Percentiles rank a stretch among this genome's conserved stretches.
Conservation (phyloP, 2,113 vertebrate genomes). For the Glaucidium brasilianum region DNA sequence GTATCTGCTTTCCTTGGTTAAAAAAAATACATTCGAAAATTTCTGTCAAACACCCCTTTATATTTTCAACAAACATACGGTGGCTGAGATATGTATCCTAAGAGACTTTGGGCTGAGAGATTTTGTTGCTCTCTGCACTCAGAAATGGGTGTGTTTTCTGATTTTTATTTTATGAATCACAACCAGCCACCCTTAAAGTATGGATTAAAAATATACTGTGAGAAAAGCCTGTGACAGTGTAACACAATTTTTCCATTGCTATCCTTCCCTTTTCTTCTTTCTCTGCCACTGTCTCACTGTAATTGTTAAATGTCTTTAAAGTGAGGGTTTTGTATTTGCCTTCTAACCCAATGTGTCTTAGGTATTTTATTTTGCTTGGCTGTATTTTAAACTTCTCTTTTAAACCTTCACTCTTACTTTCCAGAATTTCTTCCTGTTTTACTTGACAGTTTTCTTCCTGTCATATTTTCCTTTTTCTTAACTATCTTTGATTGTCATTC, state of each 20-base stretch:
- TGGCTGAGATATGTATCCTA: neutral
- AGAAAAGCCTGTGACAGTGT: neutral
- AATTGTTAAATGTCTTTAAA: conserved; percentile 20
- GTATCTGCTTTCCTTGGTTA: neutral
- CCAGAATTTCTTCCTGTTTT: conserved; percentile 11
- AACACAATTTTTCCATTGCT: neutral
- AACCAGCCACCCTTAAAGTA: neutral
- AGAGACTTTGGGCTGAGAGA: neutral
- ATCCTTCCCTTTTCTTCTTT: conserved; percentile 5
- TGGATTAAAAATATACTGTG: neutral
- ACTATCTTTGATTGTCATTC: conserved; percentile 6
- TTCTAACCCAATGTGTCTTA: neutral
- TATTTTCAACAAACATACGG: neutral
- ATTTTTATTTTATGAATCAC: neutral
- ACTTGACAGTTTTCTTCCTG: conserved; percentile 5
- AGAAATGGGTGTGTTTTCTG: neutral
- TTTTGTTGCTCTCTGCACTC: neutral
- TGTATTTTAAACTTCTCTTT: conserved; percentile 25
- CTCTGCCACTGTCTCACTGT: neutral
- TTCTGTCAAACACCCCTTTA: neutral
- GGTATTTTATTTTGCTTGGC: neutral
- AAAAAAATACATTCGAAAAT: neutral
- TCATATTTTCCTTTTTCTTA: conserved; percentile 27
- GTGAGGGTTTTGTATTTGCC: neutral
- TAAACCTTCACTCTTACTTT: conserved; percentile 6